Evolutionary conservation across 2,113 vertebrate genomes (phyloP), one percentile per base, ranked within the genome.

Genomic region (Corythoichthys intestinalis): DNA sequence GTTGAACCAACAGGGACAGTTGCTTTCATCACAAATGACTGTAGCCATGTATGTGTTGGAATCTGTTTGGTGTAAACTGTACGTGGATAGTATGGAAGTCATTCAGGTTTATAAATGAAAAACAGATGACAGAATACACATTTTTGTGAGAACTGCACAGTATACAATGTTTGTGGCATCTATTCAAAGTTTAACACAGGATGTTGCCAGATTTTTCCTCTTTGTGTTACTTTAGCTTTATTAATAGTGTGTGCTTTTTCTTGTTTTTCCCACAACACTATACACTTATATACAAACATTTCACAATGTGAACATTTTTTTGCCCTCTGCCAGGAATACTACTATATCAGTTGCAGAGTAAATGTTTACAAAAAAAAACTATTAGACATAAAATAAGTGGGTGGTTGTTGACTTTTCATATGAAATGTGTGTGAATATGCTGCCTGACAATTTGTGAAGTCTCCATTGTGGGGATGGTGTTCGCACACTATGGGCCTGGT

Each of bases 1-100:
- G 60, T n/a, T 39, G 38, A 72, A 56, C 71, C 84, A 65, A 75
- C 65, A 65, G 86, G 82, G 83, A 85, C 52, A 6, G 47, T 54
- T 71, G 85, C 78, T 65, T 61, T 35, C 15, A 69, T 44, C 6
- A 41, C 39, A 70, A 57, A 41, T 64, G 71, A 61, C 66, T 56
- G 62, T 57, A 65, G 48, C 8, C 3, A 58, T 28, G 17, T 59
- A 4, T 14, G 4, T 38, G 37, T 38, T 38, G 57, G 14, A 17
- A 17, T 15, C 6, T 17, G 6, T 38, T 17, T 39, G 6, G 46
- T 53, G 49, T 15, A 50, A 13, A 50, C 17, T 53, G 2, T 53
- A 50, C 17, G 52, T 53, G 17, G n/a, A 20, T 20, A 17, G 7
- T 53, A 7, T 8, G 7, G n/a, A 8, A 53, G 17, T 53, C 6